Evolutionary conservation across 1,140 invertebrate species (phyloP).

Genomic region (Sogatella furcifera): DNA sequence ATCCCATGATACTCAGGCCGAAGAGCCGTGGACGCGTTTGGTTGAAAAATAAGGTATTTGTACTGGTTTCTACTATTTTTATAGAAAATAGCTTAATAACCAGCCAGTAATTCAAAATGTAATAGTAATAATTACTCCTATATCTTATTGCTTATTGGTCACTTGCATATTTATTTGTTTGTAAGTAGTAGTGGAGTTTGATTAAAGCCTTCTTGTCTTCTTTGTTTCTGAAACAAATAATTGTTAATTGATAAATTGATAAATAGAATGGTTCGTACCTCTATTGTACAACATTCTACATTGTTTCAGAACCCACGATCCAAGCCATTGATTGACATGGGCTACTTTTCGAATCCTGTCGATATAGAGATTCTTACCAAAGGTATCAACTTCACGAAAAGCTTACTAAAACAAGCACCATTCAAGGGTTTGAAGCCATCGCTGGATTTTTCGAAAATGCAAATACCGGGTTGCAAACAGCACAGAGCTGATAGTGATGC

Average conservation of each 20-base stretch:
- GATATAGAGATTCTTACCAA: constrained; percentile 31
- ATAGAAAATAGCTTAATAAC: too few species aligned
- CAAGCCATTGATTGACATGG: constrained; percentile 69
- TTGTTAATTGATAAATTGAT: too few species aligned
- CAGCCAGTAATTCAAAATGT: too few species aligned
- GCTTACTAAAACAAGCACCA: constrained; percentile 25
- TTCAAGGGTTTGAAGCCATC: constrained; percentile 36
- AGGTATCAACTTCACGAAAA: constrained; percentile 26
- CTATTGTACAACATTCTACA: too few species aligned
- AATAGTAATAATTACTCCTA: too few species aligned
- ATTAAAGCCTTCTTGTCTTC: too few species aligned
- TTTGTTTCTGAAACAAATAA: too few species aligned
- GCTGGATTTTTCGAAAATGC: constrained; percentile 39
- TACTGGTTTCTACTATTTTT: too few species aligned
- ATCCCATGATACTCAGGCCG: constrained; percentile 35
- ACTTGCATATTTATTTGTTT: too few species aligned
- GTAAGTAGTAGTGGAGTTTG: too few species aligned
- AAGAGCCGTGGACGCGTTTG: constrained; percentile 46
- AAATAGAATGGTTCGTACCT: too few species aligned
- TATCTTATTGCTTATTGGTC: too few species aligned
- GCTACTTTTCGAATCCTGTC: constrained; percentile 51
- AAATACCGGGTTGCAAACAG: constrained; percentile 44
- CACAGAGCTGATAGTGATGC: constrained; percentile 46
- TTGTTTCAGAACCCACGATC: constrained; percentile 42
- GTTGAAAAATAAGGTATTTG: constrained; percentile 32